Percentiles rank a stretch among this genome's conserved stretches.
Conservation (phyloP, 64 coral and sea anemone genomes). For the Cladopsammia gracilis region DNA sequence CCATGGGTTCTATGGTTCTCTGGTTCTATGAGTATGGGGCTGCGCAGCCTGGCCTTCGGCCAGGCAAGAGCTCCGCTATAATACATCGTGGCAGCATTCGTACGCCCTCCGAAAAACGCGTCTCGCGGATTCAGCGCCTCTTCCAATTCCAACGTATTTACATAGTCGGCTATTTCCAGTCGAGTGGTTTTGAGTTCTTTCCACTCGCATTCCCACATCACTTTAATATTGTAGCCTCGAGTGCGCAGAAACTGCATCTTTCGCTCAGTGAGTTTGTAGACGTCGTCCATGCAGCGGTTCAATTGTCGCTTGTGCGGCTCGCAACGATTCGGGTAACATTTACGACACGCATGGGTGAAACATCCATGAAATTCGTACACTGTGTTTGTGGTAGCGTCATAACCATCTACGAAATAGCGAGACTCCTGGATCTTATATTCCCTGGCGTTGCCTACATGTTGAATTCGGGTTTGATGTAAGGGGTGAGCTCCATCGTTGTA, state of each 20-base stretch:
- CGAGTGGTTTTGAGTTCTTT: background rate
- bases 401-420: background rate
- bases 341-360: conserved; percentile 7
- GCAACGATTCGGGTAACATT: background rate
- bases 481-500: too few species aligned
- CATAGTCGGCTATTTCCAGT: background rate
- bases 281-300: background rate
- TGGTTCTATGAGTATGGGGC: too few species aligned
- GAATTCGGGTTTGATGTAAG: too few species aligned
- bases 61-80: too few species aligned
- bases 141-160: background rate
- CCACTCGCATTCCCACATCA: conserved; percentile 40
- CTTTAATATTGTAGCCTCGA: background rate
- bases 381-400: background rate
- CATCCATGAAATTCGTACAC: conserved; percentile 37
- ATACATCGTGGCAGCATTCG: background rate
- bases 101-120: conserved; percentile 18
- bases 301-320: background rate
- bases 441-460: too few species aligned
- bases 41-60: too few species aligned
- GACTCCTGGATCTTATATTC: too few species aligned
- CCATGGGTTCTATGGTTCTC: too few species aligned
- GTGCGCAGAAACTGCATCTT: background rate
- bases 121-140: background rate
- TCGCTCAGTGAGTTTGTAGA: background rate